A percentile compares a stretch with the other conserved stretches of the same genome.
Evolutionary conservation across 2,113 vertebrate genomes (phyloP).

Genomic region (Paracanthobrama guichenoti): DNA sequence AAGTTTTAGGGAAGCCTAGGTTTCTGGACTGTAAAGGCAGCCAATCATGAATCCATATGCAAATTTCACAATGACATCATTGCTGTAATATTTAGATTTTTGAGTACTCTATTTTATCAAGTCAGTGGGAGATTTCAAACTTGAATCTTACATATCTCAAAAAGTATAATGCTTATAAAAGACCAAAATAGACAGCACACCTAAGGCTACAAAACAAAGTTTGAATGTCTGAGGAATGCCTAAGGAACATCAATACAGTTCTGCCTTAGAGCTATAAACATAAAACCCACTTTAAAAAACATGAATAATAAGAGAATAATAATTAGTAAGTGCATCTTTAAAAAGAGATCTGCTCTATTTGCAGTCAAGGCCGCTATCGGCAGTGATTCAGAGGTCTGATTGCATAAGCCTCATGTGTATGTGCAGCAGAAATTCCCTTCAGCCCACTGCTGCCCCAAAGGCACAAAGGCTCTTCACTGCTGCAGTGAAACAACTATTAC

Average conservation of each 20-base stretch:
- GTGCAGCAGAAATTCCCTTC: conserved; percentile 3
- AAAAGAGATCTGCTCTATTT: neutral
- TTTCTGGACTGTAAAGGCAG: neutral
- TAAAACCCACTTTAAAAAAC: neutral
- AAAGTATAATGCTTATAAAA: neutral
- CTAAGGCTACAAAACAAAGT: neutral
- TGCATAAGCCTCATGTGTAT: neutral
- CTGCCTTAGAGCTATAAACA: neutral
- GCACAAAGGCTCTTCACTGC: neutral
- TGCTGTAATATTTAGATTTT: neutral
- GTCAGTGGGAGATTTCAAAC: neutral
- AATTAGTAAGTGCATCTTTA: neutral
- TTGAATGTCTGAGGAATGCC: neutral
- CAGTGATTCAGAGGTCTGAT: conserved; percentile 12
- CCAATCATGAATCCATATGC: neutral
- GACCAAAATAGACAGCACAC: neutral
- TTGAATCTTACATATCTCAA: neutral
- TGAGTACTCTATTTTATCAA: neutral
- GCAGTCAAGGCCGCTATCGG: neutral
- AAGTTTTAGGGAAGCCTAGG: neutral
- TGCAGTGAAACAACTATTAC: neutral
- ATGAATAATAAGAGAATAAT: neutral
- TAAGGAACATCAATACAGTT: neutral
- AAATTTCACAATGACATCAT: neutral
- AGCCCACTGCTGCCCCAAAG: neutral